These are phyloP conservation scores for Lepidurus arcticus DNA, from an alignment of 1,140 invertebrate genomes.

Conservation along the genomic window DNA sequence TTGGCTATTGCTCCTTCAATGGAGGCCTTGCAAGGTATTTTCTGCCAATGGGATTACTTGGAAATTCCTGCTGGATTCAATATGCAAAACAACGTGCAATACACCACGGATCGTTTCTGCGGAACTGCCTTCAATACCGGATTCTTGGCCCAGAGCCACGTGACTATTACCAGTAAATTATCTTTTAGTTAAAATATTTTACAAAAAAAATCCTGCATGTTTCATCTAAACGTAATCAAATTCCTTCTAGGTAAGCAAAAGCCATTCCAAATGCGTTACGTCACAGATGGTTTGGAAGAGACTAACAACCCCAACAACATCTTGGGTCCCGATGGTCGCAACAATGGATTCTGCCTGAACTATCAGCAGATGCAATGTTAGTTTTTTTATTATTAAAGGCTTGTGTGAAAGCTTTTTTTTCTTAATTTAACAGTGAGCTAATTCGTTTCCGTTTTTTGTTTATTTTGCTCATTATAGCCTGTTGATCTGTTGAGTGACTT, in stretches of 20 bases:
- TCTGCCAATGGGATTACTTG: conserved; percentile 21
- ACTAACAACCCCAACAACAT: background rate
- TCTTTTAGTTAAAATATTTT: background rate
- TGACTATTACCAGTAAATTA: conserved; percentile 24
- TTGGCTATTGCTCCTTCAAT: background rate
- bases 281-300: conserved; percentile 22
- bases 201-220: too few relatives aligned
- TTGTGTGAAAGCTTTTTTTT: background rate
- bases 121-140: conserved; percentile 16
- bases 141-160: background rate
- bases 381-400: background rate
- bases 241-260: background rate
- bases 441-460: background rate
- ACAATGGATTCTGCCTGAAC: conserved; percentile 63
- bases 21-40: background rate
- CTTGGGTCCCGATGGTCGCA: conserved; percentile 52
- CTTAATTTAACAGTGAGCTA: background rate
- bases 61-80: background rate
- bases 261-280: conserved; percentile 22
- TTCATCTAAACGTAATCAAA: too few relatives aligned
- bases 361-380: conserved; percentile 54
- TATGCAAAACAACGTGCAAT: background rate
- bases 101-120: conserved; percentile 3
- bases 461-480: background rate
- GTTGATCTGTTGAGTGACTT: conserved; percentile 4